Percentiles rank a stretch among this genome's conserved stretches.
These are phyloP conservation scores for Cheilosia vernalis DNA, from an alignment of 2,888 invertebrate species.

Conservation along the genomic window DNA sequence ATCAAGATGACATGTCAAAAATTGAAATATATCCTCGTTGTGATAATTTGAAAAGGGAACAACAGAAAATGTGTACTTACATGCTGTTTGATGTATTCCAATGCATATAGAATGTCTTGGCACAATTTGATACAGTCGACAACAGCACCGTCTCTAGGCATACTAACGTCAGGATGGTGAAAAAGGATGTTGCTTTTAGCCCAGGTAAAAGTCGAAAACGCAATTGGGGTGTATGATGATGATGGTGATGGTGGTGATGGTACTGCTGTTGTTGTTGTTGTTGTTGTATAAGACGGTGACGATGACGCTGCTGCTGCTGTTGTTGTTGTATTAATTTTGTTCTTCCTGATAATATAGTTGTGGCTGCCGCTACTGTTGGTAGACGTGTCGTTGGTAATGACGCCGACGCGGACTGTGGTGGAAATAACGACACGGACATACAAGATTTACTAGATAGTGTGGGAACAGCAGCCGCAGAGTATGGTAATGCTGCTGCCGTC, in stretches of 20 bases:
- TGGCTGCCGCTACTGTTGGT: constrained; percentile 11
- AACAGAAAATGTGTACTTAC: constrained; percentile 77
- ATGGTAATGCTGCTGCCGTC: constrained; percentile 14
- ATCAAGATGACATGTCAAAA: constrained; percentile 37
- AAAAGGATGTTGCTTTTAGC: constrained; percentile 84
- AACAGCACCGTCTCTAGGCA: constrained; percentile 85
- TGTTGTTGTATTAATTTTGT: constrained; percentile 53
- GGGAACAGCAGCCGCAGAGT: constrained; percentile 18
- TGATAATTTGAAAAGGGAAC: not conserved
- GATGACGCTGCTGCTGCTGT: constrained; percentile 34
- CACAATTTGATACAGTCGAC: constrained; percentile 88
- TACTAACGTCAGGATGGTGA: constrained; percentile 85
- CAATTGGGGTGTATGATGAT: constrained; percentile 76
- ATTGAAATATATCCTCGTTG: constrained; percentile 2
- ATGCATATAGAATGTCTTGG: constrained; percentile 93
- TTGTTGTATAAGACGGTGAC: constrained; percentile 51
- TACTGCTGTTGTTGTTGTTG: constrained; percentile 29
- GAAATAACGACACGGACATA: constrained; percentile 46
- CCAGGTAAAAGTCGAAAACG: constrained; percentile 81
- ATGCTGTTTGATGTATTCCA: constrained; percentile 96
- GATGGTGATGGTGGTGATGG: constrained; percentile 60
- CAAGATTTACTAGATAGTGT: constrained; percentile 49
- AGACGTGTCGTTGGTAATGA: constrained; percentile 22
- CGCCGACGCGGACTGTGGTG: constrained; percentile 24
- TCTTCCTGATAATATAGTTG: constrained; percentile 33